These are phyloP conservation scores for Poeciliopsis gracilis DNA, from an alignment of 2,797 vertebrate genomes.

Conservation along the genomic window DNA sequence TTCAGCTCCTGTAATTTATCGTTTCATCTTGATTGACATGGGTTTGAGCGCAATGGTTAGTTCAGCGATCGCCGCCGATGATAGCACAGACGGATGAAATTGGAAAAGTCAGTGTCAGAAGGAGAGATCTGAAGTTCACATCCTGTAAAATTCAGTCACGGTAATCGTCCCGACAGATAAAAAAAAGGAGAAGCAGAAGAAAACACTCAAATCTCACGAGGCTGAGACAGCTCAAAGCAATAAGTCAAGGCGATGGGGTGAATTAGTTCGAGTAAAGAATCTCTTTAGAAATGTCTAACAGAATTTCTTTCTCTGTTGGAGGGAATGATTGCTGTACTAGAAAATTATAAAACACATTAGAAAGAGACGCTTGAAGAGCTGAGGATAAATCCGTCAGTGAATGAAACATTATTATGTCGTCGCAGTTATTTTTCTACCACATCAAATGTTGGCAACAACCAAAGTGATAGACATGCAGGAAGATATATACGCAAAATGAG, in stretches of 20 bases:
- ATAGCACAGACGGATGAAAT: constrained; percentile 15
- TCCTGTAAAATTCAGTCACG: background rate
- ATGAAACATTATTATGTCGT: background rate
- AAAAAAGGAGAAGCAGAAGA: background rate
- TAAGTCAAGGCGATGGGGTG: background rate
- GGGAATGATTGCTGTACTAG: background rate
- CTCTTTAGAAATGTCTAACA: background rate
- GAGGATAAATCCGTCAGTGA: background rate
- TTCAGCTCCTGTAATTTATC: constrained; percentile 20
- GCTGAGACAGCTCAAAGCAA: background rate
- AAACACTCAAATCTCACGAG: background rate
- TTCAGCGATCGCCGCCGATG: constrained; percentile 12
- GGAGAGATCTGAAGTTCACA: constrained; percentile 11
- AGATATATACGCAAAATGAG: background rate
- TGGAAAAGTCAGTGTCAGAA: constrained; percentile 1
- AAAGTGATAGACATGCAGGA: background rate
- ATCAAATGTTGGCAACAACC: background rate
- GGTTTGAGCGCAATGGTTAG: constrained; percentile 25
- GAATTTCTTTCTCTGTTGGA: background rate
- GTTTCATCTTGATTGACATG: constrained; percentile 38
- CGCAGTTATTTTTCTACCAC: too few species aligned
- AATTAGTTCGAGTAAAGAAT: background rate
- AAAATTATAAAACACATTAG: background rate
- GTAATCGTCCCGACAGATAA: background rate
- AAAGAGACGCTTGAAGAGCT: background rate